Evolutionary conservation across 2,888 invertebrate species (phyloP), one percentile per base, ranked within the genome.

Genomic region (Tillus elongatus): DNA sequence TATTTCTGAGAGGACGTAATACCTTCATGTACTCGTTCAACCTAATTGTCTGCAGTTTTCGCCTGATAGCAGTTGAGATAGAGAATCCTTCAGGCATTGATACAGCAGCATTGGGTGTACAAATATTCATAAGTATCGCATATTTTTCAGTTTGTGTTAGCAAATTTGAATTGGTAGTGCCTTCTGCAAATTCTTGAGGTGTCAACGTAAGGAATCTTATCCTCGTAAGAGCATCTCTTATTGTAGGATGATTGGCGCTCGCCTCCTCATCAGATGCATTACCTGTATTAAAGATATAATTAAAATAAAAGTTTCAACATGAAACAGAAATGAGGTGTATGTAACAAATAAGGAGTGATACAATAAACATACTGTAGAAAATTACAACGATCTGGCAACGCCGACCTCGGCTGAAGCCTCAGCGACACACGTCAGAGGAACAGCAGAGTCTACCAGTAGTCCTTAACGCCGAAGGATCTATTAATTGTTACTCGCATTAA

Each of bases 141-240:
- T 86, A 80, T 9, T 85, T 79, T 58, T 89, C 88, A 1, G 82
- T 73, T 60, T 85, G 79, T 0, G 78, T 73, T 14, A 89, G 69
- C 4, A 88, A 65, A n/a, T 71, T 67, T 9, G 86, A 86, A 33
- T 78, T 72, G 0, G 83, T 86, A 1, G 87, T 85, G 0, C 85
- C 84, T 52, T 83, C 82, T 1, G 88, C 86, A 60, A 89, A 88
- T 66, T 87, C 82, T 57, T 84, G 79, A 0, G 87, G 82, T 0
- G 78, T 77, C 47, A 89, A 66, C 0, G 84, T 85, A 8, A 88
- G 69, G 64, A 88, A 88, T 13, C 87, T 73, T 41, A 89, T 79
- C 64, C 86, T 83, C 55, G 77, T 77, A 1, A 87, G 69, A 0
- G 80, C 80, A 49, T 77, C 74, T 2, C 82, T 69, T 38, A 80